Percentiles rank a stretch among this genome's conserved stretches.
Conservation (phyloP, 2,113 vertebrate species). For the Oncorhynchus masou region DNA sequence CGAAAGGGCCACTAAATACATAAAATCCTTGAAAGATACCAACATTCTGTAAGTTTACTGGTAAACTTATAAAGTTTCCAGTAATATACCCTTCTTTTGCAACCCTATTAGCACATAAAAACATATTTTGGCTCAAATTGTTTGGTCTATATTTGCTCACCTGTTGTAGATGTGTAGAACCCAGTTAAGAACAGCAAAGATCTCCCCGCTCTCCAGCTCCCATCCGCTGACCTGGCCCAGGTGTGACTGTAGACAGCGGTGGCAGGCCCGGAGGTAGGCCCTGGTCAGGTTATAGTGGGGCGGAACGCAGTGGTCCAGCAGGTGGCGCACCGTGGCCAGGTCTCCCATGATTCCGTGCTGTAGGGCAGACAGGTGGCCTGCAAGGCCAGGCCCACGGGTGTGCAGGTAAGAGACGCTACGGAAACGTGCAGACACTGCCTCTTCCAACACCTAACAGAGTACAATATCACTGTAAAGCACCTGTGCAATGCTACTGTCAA, state of each 20-base stretch:
- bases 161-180: slow-evolving; percentile 84
- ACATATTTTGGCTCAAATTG: neutral
- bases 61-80: too few relatives aligned
- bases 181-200: slow-evolving; percentile 92
- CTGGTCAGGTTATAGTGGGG: slow-evolving; percentile 82
- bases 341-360: slow-evolving; percentile 82
- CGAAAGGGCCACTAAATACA: too few relatives aligned
- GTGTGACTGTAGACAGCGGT: slow-evolving; percentile 77
- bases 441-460: slow-evolving; percentile 70
- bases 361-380: slow-evolving; percentile 81
- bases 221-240: slow-evolving; percentile 82
- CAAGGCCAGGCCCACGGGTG: slow-evolving; percentile 75
- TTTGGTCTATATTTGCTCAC: slow-evolving; percentile 59
- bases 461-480: neutral
- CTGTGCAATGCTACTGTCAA: too few relatives aligned
- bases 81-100: too few relatives aligned
- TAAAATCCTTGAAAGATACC: too few relatives aligned
- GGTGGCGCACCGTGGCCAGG: slow-evolving; percentile 80
- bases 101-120: neutral
- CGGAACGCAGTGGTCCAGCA: slow-evolving; percentile 90
- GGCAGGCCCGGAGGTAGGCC: slow-evolving; percentile 80
- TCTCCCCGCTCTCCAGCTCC: slow-evolving; percentile 86
- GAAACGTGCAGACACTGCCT: slow-evolving; percentile 68
- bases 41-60: too few relatives aligned
- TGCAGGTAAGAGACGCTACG: slow-evolving; percentile 74